Evolutionary conservation across 2,888 invertebrate species (phyloP).

Genomic region (Acleris emargana): DNA sequence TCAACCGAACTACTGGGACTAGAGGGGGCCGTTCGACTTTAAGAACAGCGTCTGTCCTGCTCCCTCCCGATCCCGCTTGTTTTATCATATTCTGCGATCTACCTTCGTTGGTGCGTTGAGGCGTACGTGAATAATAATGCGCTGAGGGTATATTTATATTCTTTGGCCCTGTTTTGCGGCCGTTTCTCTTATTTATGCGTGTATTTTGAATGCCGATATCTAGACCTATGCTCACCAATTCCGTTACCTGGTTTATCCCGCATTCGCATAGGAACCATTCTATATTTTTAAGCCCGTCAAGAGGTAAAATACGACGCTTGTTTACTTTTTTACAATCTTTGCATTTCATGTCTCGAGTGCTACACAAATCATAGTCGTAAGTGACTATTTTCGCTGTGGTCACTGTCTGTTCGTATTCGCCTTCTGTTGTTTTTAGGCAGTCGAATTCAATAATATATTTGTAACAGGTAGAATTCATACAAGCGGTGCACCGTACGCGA

Average conservation of each 20-base stretch:
- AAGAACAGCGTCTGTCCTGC: too few species aligned
- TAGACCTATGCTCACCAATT: not conserved
- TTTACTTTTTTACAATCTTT: conserved; percentile 12
- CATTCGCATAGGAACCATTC: conserved; percentile 14
- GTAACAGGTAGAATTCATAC: conserved; percentile 1
- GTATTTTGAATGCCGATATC: too few species aligned
- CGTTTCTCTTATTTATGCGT: too few species aligned
- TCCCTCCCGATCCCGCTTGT: too few species aligned
- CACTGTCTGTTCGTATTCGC: conserved; percentile 6
- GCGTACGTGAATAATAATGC: too few species aligned
- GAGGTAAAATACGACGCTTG: conserved; percentile 8
- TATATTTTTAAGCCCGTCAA: conserved; percentile 11
- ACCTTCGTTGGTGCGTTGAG: too few species aligned
- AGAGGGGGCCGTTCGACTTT: too few species aligned
- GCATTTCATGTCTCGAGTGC: conserved; percentile 3
- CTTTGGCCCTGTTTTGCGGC: not conserved
- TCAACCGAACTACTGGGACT: too few species aligned
- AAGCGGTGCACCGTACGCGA: conserved; percentile 9
- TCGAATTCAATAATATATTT: conserved; percentile 7
- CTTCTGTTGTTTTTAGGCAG: conserved; percentile 9
- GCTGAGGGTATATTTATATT: not conserved
- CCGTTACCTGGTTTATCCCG: conserved; percentile 6
- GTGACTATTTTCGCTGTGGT: conserved; percentile 11
- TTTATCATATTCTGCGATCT: too few species aligned
- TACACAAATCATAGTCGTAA: conserved; percentile 10